Conservation (phyloP, 1,140 invertebrate species). For the Acromyrmex charruanus region DNA sequence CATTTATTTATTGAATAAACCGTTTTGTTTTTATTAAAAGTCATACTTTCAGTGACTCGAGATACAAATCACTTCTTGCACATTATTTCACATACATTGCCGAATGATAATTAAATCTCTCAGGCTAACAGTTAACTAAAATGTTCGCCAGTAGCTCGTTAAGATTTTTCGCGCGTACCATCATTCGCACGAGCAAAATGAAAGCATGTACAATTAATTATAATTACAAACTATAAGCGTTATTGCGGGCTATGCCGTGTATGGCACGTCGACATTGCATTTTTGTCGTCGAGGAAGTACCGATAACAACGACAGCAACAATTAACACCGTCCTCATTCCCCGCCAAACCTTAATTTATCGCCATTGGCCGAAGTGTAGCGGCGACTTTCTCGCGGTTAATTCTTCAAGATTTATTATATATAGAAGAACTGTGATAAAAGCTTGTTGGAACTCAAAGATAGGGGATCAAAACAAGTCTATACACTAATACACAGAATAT, state of each 20-base stretch:
- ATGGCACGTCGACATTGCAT: slow-evolving; percentile 6
- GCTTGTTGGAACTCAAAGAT: neutral
- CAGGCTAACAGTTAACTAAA: slow-evolving; percentile 34
- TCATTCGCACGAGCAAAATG: slow-evolving; percentile 30
- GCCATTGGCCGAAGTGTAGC: neutral
- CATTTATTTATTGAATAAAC: neutral
- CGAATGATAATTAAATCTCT: slow-evolving; percentile 46
- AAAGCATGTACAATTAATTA: slow-evolving; percentile 52
- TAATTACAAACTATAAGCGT: slow-evolving; percentile 47
- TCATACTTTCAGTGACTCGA: neutral
- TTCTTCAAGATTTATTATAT: slow-evolving; percentile 24
- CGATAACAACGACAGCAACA: slow-evolving; percentile 39
- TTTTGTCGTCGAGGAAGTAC: slow-evolving; percentile 26
- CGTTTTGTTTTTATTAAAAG: neutral
- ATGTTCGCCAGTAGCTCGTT: slow-evolving; percentile 39
- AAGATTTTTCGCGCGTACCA: slow-evolving; percentile 56
- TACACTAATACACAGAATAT: neutral
- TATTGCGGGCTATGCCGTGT: neutral
- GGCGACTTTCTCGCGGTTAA: slow-evolving; percentile 69
- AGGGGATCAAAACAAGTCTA: neutral
- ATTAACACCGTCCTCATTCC: slow-evolving; percentile 34
- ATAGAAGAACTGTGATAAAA: neutral
- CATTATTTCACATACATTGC: slow-evolving; percentile 24
- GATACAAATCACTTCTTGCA: neutral
- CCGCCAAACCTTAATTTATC: slow-evolving; percentile 68